Evolutionary conservation across 1,140 invertebrate species (phyloP).

Genomic region (Galleria mellonella): DNA sequence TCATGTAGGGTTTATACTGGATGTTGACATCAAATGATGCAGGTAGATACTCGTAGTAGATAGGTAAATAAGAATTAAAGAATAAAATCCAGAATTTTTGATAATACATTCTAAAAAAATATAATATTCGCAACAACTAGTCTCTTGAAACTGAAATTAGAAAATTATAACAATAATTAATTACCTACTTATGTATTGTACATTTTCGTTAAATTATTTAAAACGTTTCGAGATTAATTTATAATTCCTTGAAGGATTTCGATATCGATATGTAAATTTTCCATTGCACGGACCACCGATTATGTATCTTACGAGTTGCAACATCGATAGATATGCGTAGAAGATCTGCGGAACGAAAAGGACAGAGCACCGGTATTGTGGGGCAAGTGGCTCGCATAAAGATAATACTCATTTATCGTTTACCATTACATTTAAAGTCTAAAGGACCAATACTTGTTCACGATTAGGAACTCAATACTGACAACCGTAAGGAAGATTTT

Average conservation of each 20-base stretch:
- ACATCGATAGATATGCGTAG: slow-evolving; percentile 54
- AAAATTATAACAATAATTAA: too few species aligned
- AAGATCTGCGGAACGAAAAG: slow-evolving; percentile 50
- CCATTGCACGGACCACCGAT: slow-evolving; percentile 16
- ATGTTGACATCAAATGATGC: too few species aligned
- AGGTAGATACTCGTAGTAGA: too few species aligned
- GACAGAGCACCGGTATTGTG: slow-evolving; percentile 56
- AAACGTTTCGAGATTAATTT: neutral
- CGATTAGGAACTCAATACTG: slow-evolving; percentile 29
- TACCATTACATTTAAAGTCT: slow-evolving; percentile 38
- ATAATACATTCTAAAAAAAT: too few species aligned
- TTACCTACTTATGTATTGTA: too few species aligned
- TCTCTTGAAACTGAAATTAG: too few species aligned
- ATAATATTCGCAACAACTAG: too few species aligned
- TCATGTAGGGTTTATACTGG: too few species aligned
- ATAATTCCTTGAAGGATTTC: neutral
- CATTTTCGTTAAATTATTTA: too few species aligned
- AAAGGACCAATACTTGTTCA: slow-evolving; percentile 22
- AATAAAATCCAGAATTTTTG: too few species aligned
- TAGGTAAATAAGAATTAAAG: too few species aligned
- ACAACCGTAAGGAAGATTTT: slow-evolving; percentile 34
- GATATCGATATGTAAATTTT: slow-evolving; percentile 4
- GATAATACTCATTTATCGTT: slow-evolving; percentile 66
- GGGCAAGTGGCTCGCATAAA: slow-evolving; percentile 69
- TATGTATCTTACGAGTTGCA: slow-evolving; percentile 36